These are phyloP conservation scores for Cochlearius cochlearius DNA, from an alignment of 2,113 vertebrate genomes.

Conservation along the genomic window DNA sequence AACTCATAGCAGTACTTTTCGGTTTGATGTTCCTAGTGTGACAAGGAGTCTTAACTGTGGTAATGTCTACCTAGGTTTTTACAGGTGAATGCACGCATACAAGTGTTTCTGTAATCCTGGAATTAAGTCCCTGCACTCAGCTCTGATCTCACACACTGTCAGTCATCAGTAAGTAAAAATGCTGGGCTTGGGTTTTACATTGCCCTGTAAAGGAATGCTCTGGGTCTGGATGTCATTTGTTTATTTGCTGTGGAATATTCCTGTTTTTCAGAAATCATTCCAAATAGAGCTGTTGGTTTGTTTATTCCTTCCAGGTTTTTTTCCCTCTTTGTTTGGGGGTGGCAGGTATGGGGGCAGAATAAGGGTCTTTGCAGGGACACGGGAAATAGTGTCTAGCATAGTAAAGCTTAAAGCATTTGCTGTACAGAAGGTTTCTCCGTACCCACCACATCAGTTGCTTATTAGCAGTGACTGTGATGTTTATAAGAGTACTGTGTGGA, in stretches of 20 bases:
- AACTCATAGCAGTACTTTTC: not conserved
- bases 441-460: not conserved
- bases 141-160: no score
- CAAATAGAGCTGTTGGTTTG: not conserved
- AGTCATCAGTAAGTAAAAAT: not conserved
- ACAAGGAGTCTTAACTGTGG: not conserved
- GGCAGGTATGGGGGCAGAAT: fast-evolving
- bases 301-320: no score
- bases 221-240: not conserved
- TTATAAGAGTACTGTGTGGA: fast-evolving
- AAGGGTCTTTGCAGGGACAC: not conserved
- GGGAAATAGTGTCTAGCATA: not conserved
- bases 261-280: not conserved
- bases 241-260: not conserved
- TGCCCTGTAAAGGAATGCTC: not conserved
- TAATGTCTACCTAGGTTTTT: not conserved
- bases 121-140: fast-evolving
- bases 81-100: fast-evolving
- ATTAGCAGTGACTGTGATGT: not conserved
- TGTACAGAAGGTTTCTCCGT: not conserved
- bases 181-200: not conserved
- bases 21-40: not conserved
- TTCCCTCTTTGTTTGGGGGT: no score
- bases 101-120: not conserved
- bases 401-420: not conserved